Evolutionary conservation across 37 sponge, comb jelly and placozoan genomes (phyloP).

Genomic region (Hexactinellida sp.): DNA sequence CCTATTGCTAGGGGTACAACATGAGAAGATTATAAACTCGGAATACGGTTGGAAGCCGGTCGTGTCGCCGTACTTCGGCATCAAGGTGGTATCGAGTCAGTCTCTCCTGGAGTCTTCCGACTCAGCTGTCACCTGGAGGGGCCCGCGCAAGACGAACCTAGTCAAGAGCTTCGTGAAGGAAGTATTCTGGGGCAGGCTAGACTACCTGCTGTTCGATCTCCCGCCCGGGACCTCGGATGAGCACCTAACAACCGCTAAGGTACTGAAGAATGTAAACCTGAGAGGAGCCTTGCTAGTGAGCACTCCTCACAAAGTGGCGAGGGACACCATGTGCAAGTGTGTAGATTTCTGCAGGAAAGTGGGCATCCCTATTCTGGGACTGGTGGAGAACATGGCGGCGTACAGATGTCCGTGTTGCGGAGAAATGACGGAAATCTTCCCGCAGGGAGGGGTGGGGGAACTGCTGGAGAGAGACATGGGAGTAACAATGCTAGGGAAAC

Average conservation of each 20-base stretch:
- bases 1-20: slow-evolving; percentile 44
- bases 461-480: slow-evolving; percentile 6
- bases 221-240: slow-evolving; percentile 93
- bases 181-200: slow-evolving; percentile 79
- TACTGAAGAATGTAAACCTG: slow-evolving; percentile 46
- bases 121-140: slow-evolving; percentile 76
- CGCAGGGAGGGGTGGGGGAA: background rate
- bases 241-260: slow-evolving; percentile 61
- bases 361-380: slow-evolving; percentile 46
- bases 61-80: slow-evolving; percentile 48
- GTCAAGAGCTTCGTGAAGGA: slow-evolving; percentile 80
- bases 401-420: slow-evolving; percentile 73
- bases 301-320: slow-evolving; percentile 72
- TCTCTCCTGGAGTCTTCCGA: slow-evolving; percentile 36
- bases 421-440: background rate
- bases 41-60: slow-evolving; percentile 72
- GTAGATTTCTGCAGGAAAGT: slow-evolving; percentile 76
- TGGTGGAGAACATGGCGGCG: slow-evolving; percentile 69
- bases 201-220: slow-evolving; percentile 75
- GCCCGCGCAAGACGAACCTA: slow-evolving; percentile 72
- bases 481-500: background rate
- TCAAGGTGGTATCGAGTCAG: slow-evolving; percentile 73
- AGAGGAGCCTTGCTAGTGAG: slow-evolving; percentile 78
- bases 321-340: slow-evolving; percentile 73
- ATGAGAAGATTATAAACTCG: slow-evolving; percentile 41